These are phyloP conservation scores for Pomatostomus ruficeps DNA, from an alignment of 2,113 vertebrate species.

Conservation along the genomic window DNA sequence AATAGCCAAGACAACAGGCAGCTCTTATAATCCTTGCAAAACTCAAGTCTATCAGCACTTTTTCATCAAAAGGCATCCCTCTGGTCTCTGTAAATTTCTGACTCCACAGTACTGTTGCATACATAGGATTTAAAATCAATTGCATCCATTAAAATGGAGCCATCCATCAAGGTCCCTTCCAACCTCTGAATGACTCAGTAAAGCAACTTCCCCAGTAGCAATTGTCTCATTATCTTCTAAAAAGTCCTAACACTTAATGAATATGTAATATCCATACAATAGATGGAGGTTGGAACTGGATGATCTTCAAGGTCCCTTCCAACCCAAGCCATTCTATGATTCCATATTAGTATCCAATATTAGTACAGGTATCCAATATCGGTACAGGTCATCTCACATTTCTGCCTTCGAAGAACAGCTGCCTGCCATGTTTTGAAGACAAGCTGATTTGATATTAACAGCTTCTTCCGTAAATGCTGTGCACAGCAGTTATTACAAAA, in stretches of 20 bases:
- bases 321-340: background rate
- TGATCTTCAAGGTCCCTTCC: background rate
- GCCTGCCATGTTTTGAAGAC: background rate
- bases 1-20: background rate
- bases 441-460: background rate
- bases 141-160: background rate
- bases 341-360: background rate
- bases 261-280: background rate
- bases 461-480: background rate
- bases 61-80: background rate
- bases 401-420: background rate
- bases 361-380: background rate
- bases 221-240: background rate
- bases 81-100: background rate
- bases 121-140: fast-evolving
- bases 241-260: background rate
- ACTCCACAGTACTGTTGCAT: background rate
- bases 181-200: background rate
- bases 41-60: background rate
- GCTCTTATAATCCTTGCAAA: background rate
- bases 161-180: too few species aligned
- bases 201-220: background rate
- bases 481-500: background rate
- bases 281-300: background rate
- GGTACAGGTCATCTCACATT: background rate